A percentile compares a stretch with the other conserved stretches of the same genome.
Evolutionary conservation across 2,113 vertebrate genomes (phyloP).

Genomic region (Podilymbus podiceps): DNA sequence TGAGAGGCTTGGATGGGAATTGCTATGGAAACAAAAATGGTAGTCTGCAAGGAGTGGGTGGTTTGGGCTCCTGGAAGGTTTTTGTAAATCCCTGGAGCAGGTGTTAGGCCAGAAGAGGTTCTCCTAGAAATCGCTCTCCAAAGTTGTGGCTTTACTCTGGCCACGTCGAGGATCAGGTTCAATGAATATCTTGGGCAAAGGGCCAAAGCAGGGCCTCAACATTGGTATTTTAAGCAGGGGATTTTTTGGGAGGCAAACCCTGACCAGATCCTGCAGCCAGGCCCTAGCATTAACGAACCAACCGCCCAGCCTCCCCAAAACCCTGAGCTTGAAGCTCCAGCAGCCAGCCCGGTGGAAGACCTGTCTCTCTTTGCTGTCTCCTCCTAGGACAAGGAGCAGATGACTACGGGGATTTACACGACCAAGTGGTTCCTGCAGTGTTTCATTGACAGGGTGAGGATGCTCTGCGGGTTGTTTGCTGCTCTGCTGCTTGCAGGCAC

Average conservation of each 20-base stretch:
- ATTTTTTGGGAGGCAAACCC: background rate
- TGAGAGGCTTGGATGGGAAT: rapidly evolving
- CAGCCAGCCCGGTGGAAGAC: background rate
- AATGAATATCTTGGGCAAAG: background rate
- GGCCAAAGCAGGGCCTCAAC: background rate
- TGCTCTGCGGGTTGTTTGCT: background rate
- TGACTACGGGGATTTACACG: conserved; percentile 90
- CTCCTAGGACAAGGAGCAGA: conserved; percentile 90
- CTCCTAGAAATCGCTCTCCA: background rate
- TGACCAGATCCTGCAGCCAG: background rate
- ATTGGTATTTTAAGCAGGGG: background rate
- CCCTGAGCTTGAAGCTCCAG: background rate
- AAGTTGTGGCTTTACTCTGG: background rate
- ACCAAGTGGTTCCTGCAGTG: conserved; percentile 96
- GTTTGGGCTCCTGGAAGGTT: background rate
- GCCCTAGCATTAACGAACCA: background rate
- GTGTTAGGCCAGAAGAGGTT: background rate
- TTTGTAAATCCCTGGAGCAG: background rate
- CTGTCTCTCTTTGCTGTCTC: background rate
- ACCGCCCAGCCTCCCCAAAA: background rate
- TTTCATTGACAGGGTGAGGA: conserved; percentile 90
- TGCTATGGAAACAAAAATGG: background rate
- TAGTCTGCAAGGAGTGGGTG: background rate
- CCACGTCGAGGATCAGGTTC: rapidly evolving
- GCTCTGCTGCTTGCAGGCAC: background rate